Conservation (phyloP, 2,113 vertebrate species). For the Trinectes maculatus region DNA sequence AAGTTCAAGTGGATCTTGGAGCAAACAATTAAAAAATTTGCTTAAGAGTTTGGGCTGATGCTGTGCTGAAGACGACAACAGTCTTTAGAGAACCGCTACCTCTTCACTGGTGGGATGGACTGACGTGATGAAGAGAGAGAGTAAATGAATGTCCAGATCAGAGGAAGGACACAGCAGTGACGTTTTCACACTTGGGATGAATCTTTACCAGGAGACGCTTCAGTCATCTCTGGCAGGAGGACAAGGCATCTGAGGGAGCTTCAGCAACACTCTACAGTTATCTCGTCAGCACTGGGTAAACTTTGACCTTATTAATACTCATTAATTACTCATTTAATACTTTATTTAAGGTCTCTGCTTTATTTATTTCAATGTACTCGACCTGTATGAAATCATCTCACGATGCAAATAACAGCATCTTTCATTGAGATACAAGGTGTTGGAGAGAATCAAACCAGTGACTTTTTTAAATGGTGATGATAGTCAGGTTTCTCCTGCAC, state of each 20-base stretch:
- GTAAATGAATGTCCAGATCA: constrained; percentile 32
- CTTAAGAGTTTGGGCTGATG: constrained; percentile 34
- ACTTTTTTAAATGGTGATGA: too few species aligned
- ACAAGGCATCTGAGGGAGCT: constrained; percentile 75
- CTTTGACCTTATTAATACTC: constrained; percentile 9
- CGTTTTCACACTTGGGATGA: constrained; percentile 75
- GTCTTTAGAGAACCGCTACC: constrained; percentile 35
- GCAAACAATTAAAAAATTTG: constrained; percentile 26
- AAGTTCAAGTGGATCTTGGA: constrained; percentile 45
- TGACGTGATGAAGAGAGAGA: constrained; percentile 59
- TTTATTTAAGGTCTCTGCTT: too few species aligned
- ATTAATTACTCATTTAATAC: neutral
- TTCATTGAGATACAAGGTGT: neutral
- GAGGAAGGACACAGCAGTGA: constrained; percentile 31
- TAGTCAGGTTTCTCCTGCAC: constrained; percentile 21
- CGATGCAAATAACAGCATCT: too few species aligned
- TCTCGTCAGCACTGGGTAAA: constrained; percentile 63
- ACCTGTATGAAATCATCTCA: too few species aligned
- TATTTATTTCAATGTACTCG: neutral
- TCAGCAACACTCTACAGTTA: constrained; percentile 66
- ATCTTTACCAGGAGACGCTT: constrained; percentile 60
- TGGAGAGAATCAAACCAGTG: too few species aligned
- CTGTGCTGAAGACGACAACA: constrained; percentile 48
- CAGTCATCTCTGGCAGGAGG: constrained; percentile 50
- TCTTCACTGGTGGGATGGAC: constrained; percentile 63